Percentiles rank a stretch among this genome's conserved stretches.
Conservation (phyloP, 2,888 invertebrate species). For the Aporophyla nigra region DNA sequence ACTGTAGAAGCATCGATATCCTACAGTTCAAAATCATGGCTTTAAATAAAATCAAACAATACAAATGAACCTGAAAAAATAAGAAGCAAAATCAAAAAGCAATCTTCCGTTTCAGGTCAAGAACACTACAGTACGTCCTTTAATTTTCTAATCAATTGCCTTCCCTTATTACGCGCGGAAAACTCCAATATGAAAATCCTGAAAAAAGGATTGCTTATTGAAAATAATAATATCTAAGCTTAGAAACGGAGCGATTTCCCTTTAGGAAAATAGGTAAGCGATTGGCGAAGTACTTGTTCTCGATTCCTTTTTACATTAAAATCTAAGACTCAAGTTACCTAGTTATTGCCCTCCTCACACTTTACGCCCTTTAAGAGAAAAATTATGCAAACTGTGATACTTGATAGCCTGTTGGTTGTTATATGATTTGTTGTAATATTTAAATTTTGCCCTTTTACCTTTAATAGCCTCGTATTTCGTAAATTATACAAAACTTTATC, state of each 20-base stretch:
- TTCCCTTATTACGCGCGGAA: constrained; percentile 18
- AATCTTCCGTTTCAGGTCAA: constrained; percentile 23
- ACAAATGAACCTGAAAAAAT: neutral
- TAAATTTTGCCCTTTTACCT: constrained; percentile 32
- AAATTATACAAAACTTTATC: constrained; percentile 29
- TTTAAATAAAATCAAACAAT: constrained; percentile 10
- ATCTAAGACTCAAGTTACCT: constrained; percentile 33
- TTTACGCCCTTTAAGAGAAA: constrained; percentile 29
- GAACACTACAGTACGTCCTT: constrained; percentile 22
- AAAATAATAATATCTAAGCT: constrained; percentile 52
- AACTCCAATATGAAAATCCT: constrained; percentile 24
- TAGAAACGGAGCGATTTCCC: constrained; percentile 4
- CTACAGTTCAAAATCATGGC: neutral
- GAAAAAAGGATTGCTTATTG: constrained; percentile 38
- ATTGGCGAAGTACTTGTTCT: constrained; percentile 16
- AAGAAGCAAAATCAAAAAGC: constrained; percentile 15
- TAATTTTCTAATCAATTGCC: constrained; percentile 51
- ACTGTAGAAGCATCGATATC: neutral
- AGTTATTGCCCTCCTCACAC: constrained; percentile 14
- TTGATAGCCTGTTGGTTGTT: constrained; percentile 21
- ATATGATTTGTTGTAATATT: constrained; percentile 48
- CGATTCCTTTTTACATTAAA: constrained; percentile 46
- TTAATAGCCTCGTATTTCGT: constrained; percentile 10
- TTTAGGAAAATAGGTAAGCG: constrained; percentile 40
- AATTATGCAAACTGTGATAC: constrained; percentile 43